Evolutionary conservation across 2,888 invertebrate genomes (phyloP), one percentile per base, ranked within the genome.

Genomic region (Pristionchus fissidentatus): DNA sequence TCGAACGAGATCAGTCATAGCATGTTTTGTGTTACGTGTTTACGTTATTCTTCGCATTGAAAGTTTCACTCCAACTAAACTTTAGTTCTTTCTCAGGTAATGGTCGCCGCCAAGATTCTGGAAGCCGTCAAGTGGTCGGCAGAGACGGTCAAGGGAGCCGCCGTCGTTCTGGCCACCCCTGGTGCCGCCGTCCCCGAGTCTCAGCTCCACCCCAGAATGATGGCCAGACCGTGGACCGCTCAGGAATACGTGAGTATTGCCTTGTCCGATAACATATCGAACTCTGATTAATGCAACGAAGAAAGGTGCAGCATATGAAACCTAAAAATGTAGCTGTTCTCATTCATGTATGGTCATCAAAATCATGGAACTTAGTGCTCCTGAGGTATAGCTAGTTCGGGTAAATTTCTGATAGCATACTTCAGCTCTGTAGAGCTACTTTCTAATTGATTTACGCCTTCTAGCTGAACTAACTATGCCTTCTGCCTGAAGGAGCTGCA

Each of bases 121-220:
- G 89, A 89, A 80, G 89, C 89, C 60, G 89, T 87, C 70, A 88
- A 88, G 82, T 90, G 88, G 88, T 90, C 90, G 84, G 89, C 87
- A 78, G 90, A 90, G 84, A 90, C 90, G 35, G 87, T 89, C 35
- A 85, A 84, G 75, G 90, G 90, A 62, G 88, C 90, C 60, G 90
- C 87, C 66, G 84, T 89, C 84, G 87, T 87, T 62, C 86, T 87
- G 46, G 88, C 88, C 55, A 86, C 86, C 26, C 89, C 90, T 79
- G 89, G 89, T 86, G 89, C 88, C 80, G 86, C 89, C 66, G 86
- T 90, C 78, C 90, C 90, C 75, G 87, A 88, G 73, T 87, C 90
- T 52, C 89, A 90, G 82, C 84, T 90, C 49, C 90, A 90, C 84
- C 90, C 90, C 78, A 88, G 90, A 75, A 89, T 90, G 90, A 88